Evolutionary conservation across 2,113 vertebrate genomes (phyloP).

Genomic region (Antechinus flavipes): DNA sequence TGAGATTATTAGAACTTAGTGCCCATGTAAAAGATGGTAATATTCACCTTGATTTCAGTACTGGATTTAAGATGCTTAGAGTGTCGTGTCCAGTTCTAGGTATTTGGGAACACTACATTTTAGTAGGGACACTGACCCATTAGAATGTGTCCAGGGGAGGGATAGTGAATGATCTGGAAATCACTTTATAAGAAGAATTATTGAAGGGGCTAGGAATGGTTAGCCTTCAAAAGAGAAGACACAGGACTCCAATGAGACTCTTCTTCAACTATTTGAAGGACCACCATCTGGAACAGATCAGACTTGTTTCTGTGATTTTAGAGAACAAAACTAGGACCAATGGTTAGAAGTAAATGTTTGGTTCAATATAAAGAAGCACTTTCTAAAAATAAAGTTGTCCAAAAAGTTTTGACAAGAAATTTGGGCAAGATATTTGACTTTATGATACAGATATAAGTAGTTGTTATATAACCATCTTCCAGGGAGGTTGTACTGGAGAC

Average conservation of each 20-base stretch:
- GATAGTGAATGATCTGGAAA: background rate
- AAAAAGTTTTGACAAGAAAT: background rate
- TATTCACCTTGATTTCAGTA: background rate
- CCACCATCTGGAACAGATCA: background rate
- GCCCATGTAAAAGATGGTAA: background rate
- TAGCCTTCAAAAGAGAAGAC: background rate
- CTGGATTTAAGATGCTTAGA: background rate
- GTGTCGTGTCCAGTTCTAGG: background rate
- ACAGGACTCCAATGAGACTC: background rate
- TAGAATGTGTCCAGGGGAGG: background rate
- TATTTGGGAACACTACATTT: background rate
- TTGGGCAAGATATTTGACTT: background rate
- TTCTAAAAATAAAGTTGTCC: background rate
- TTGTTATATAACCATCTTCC: background rate
- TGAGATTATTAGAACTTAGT: background rate
- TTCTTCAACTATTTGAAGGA: background rate
- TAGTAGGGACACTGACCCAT: background rate
- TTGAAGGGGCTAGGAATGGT: background rate
- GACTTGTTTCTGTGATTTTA: background rate
- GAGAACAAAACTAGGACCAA: background rate
- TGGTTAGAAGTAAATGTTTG: background rate
- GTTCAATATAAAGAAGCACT: background rate
- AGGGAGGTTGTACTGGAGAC: background rate
- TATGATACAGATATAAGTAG: background rate
- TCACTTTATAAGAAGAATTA: background rate